Evolutionary conservation across 2,888 invertebrate species (phyloP).

Genomic region (Gastrophysa polygoni): DNA sequence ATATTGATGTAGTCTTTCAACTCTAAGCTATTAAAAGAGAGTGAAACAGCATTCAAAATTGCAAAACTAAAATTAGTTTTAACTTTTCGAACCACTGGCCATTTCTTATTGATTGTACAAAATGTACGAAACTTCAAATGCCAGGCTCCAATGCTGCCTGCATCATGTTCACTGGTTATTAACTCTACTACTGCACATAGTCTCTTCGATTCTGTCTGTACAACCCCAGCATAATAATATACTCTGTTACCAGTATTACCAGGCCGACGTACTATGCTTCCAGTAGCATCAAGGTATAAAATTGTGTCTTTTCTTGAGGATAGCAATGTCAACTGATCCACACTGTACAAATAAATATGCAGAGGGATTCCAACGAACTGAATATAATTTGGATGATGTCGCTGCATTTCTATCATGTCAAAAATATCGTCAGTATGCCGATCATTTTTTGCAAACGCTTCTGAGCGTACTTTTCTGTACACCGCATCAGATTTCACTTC

Average conservation of each 20-base stretch:
- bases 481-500: slow-evolving; percentile 29
- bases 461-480: slow-evolving; percentile 30
- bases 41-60: slow-evolving; percentile 27
- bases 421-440: slow-evolving; percentile 20
- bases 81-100: slow-evolving; percentile 29
- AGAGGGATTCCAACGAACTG: slow-evolving; percentile 32
- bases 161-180: slow-evolving; percentile 23
- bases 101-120: slow-evolving; percentile 24
- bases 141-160: slow-evolving; percentile 25
- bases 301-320: neutral
- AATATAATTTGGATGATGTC: slow-evolving; percentile 33
- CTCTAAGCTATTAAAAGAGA: slow-evolving; percentile 19
- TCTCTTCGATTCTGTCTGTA: slow-evolving; percentile 18
- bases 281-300: slow-evolving; percentile 36
- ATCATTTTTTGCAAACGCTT: slow-evolving; percentile 22
- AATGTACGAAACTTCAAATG: slow-evolving; percentile 24
- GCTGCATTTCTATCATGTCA: slow-evolving; percentile 27
- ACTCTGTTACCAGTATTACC: slow-evolving; percentile 17
- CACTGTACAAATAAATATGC: slow-evolving; percentile 32
- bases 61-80: slow-evolving; percentile 35
- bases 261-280: slow-evolving; percentile 28
- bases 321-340: slow-evolving; percentile 21
- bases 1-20: slow-evolving; percentile 21
- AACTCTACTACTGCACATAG: slow-evolving; percentile 29
- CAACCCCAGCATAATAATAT: slow-evolving; percentile 30